Evolutionary conservation across 2,113 vertebrate species (phyloP).

Genomic region (Rhodinocichla rosea): DNA sequence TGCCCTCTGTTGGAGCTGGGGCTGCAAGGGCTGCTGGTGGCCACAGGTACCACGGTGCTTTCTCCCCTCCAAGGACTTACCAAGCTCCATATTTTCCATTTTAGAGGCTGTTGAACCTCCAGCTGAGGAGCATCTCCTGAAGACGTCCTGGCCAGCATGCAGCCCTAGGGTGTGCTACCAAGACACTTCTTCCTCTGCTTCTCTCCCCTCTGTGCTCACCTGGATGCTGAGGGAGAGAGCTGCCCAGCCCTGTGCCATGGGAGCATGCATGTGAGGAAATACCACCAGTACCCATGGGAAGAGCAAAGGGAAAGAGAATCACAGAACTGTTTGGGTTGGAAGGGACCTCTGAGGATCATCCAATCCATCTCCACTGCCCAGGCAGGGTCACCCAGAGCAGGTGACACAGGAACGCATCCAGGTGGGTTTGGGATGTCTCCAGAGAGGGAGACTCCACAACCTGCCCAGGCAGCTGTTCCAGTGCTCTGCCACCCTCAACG

Average conservation of each 20-base stretch:
- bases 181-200: not conserved
- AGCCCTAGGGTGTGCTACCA: not conserved
- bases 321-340: not conserved
- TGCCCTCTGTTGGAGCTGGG: not conserved
- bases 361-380: not conserved
- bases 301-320: not conserved
- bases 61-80: not conserved
- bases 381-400: not conserved
- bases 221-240: not conserved
- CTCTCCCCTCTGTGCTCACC: not conserved
- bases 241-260: not conserved
- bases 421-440: not conserved
- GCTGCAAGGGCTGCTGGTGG: not conserved
- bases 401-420: not conserved
- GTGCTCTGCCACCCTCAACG: not conserved
- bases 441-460: not conserved
- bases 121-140: not conserved
- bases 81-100: not conserved
- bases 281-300: not conserved
- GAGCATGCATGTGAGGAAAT: not conserved
- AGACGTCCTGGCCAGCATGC: not conserved
- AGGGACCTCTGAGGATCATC: not conserved
- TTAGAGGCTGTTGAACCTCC: not conserved
- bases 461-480: not conserved
- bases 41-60: accelerated